phyloP scores from a whole-genome alignment of 2,888 invertebrate species.

The Drosophila tanythrix region DNA sequence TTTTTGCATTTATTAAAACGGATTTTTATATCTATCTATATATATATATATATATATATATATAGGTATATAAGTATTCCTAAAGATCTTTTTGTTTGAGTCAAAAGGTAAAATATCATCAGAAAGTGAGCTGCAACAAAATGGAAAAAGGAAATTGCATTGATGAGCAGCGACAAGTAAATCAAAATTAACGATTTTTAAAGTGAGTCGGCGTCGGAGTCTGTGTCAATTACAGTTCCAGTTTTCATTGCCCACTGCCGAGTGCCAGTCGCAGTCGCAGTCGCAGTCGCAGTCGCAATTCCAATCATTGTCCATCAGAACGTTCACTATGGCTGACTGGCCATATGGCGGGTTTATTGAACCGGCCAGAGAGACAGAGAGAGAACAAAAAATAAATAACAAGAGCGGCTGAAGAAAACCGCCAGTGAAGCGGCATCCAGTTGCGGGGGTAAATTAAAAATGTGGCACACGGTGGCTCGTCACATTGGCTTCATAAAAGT shows the following conservation, averaged over 20 bases:
- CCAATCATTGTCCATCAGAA: conserved; percentile 20
- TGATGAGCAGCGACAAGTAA: conserved; percentile 40
- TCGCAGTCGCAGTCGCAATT: conserved; percentile 27
- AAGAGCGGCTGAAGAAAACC: conserved; percentile 36
- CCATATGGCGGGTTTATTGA: conserved; percentile 68
- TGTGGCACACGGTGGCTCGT: conserved; percentile 52
- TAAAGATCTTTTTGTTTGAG: background rate
- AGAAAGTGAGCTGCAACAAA: conserved; percentile 3
- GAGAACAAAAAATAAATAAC: conserved; percentile 4
- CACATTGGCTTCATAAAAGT: conserved; percentile 67
- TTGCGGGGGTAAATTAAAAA: conserved; percentile 69
- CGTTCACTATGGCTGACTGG: conserved; percentile 38
- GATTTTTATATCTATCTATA: too few species aligned
- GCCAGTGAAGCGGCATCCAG: conserved; percentile 41
- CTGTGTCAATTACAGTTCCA: background rate
- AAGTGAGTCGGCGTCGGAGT: conserved; percentile 35
- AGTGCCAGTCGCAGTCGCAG: conserved; percentile 22
- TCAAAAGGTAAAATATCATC: background rate
- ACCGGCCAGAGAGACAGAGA: conserved; percentile 36
- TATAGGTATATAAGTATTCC: background rate
- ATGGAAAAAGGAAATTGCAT: conserved; percentile 17
- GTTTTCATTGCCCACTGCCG: background rate
- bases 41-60: too few species aligned
- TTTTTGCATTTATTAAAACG: rapidly evolving
- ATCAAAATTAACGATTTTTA: conserved; percentile 68